Conservation (phyloP, 2,888 invertebrate genomes). For the Tachina lurida region DNA sequence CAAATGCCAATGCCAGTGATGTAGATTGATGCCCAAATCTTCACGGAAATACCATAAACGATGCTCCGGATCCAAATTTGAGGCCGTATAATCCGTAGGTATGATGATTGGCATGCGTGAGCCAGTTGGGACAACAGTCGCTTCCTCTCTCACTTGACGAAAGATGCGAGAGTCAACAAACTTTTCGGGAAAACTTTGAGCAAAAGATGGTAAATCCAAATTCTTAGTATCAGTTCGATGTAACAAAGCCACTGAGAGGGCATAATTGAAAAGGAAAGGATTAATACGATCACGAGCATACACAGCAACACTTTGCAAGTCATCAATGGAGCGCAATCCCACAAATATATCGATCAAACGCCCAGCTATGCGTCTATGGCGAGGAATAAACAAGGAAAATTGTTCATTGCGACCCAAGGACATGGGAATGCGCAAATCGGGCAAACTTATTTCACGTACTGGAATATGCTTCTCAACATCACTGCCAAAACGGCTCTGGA, state of each 20-base stretch:
- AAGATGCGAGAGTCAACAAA: constrained; percentile 86
- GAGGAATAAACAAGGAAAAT: constrained; percentile 89
- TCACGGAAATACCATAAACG: constrained; percentile 85
- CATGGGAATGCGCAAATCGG: constrained; percentile 86
- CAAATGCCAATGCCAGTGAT: constrained; percentile 85
- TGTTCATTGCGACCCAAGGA: constrained; percentile 86
- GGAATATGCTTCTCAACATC: constrained; percentile 84
- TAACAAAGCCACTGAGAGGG: constrained; percentile 89
- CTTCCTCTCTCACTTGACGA: constrained; percentile 84
- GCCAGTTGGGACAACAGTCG: constrained; percentile 85
- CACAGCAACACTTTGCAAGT: constrained; percentile 87
- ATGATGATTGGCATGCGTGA: constrained; percentile 86
- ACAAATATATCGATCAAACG: constrained; percentile 88
- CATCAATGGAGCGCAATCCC: constrained; percentile 88
- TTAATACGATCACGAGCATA: constrained; percentile 89
- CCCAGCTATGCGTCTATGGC: constrained; percentile 86
- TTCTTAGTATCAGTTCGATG: constrained; percentile 87
- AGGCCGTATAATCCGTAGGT: constrained; percentile 88
- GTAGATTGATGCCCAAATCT: constrained; percentile 84
- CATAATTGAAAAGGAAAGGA: constrained; percentile 91
- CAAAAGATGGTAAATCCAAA: constrained; percentile 85
- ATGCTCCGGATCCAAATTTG: constrained; percentile 89
- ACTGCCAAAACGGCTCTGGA: constrained; percentile 85
- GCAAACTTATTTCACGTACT: constrained; percentile 86
- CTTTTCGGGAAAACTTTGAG: constrained; percentile 87